Conservation (phyloP, 2,113 vertebrate species). For the Saguinus midas region DNA sequence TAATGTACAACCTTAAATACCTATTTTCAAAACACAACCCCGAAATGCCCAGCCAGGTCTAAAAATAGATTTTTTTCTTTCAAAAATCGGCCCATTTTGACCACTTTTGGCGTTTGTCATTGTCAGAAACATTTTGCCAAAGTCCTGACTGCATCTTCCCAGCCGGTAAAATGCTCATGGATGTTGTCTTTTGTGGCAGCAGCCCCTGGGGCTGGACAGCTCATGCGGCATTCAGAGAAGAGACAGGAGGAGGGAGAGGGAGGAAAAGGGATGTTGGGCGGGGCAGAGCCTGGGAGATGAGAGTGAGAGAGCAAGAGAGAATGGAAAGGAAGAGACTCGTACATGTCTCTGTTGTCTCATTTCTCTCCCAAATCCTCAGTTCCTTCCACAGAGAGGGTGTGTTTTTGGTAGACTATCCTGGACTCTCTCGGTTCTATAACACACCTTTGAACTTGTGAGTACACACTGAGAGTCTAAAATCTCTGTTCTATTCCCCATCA, state of each 20-base stretch:
- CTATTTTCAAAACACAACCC: conserved; percentile 70
- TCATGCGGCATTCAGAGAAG: conserved; percentile 8
- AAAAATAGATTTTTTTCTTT: conserved; percentile 72
- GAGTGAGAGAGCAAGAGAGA: neutral
- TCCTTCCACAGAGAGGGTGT: neutral
- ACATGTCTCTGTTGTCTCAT: neutral
- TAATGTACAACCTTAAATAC: conserved; percentile 78
- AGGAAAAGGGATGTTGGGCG: neutral
- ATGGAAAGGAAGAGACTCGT: neutral
- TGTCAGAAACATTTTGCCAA: conserved; percentile 32
- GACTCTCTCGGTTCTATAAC: neutral
- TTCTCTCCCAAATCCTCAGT: neutral
- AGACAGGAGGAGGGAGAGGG: neutral
- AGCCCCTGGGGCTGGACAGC: neutral
- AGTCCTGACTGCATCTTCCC: neutral
- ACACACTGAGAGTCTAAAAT: neutral
- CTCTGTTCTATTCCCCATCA: neutral
- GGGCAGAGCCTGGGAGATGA: neutral
- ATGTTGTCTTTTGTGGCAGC: neutral
- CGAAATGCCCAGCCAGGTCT: conserved; percentile 55
- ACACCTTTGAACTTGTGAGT: conserved; percentile 21
- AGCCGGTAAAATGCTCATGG: neutral
- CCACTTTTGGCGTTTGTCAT: conserved; percentile 16
- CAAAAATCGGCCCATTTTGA: conserved; percentile 39
- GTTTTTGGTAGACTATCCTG: neutral